A percentile compares a stretch with the other conserved stretches of the same genome.
Conservation (phyloP, 2,888 invertebrate genomes). For the Imbricaverruca yamaguchii region DNA sequence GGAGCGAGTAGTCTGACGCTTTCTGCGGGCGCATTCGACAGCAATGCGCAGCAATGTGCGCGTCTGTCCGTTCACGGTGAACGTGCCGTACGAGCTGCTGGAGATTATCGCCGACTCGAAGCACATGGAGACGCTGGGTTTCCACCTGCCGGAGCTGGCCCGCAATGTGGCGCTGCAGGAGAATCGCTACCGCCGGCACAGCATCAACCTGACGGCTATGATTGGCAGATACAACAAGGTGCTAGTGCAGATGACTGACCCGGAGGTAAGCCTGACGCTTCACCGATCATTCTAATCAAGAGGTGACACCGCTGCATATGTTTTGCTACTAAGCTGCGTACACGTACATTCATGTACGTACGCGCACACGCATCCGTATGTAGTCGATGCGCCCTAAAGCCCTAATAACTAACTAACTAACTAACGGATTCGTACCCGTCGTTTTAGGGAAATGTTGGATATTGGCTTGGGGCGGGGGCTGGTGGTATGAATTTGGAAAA, state of each 20-base stretch:
- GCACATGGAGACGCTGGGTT: conserved; percentile 44
- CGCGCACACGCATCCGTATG: too few species aligned
- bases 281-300: too few species aligned
- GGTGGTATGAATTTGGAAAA: too few species aligned
- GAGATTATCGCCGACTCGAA: conserved; percentile 46
- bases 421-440: too few species aligned
- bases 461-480: too few species aligned
- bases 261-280: conserved; percentile 51
- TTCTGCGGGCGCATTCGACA: background rate
- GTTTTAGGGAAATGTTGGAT: too few species aligned
- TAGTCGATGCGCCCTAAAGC: too few species aligned
- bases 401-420: too few species aligned
- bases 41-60: background rate
- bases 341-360: too few species aligned
- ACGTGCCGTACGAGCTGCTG: conserved; percentile 43
- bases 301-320: too few species aligned
- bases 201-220: conserved; percentile 42
- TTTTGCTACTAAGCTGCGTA: too few species aligned
- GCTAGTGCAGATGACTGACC: conserved; percentile 55
- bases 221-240: conserved; percentile 53
- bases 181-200: conserved; percentile 43
- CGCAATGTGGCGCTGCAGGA: conserved; percentile 45
- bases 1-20: too few species aligned
- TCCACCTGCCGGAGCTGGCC: conserved; percentile 43
- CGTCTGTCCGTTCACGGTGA: conserved; percentile 39